phyloP scores from a whole-genome alignment of 2,113 vertebrate species.

The Trochalopteron elliotii region DNA sequence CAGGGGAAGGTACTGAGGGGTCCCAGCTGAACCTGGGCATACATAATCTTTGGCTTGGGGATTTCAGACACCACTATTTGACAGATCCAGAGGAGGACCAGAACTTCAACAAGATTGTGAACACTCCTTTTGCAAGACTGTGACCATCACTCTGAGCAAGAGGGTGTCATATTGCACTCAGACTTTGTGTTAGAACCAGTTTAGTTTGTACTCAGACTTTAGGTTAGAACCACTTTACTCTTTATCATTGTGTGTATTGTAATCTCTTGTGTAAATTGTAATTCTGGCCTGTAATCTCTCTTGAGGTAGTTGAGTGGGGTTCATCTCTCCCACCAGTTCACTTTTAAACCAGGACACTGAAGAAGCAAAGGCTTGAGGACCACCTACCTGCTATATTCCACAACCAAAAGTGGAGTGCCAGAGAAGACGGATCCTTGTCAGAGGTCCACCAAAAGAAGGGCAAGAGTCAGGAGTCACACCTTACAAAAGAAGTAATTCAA shows the following conservation, averaged over 20 bases:
- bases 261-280: background rate
- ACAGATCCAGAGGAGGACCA: background rate
- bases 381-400: background rate
- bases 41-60: background rate
- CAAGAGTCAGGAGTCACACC: background rate
- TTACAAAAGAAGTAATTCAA: background rate
- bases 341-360: background rate
- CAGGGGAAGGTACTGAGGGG: background rate
- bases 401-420: background rate
- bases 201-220: background rate
- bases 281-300: background rate
- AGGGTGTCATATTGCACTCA: background rate
- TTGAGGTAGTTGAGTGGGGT: background rate
- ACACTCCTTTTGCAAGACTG: background rate
- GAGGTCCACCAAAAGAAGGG: background rate
- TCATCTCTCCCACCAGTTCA: fast-evolving
- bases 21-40: background rate
- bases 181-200: background rate
- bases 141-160: background rate
- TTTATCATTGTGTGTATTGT: background rate
- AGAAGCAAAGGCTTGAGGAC: background rate
- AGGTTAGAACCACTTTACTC: background rate
- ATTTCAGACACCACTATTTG: background rate
- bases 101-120: background rate
- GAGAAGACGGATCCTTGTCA: background rate